phyloP scores from a whole-genome alignment of 1,140 invertebrate species.

The Gonatopus flavifemur region DNA sequence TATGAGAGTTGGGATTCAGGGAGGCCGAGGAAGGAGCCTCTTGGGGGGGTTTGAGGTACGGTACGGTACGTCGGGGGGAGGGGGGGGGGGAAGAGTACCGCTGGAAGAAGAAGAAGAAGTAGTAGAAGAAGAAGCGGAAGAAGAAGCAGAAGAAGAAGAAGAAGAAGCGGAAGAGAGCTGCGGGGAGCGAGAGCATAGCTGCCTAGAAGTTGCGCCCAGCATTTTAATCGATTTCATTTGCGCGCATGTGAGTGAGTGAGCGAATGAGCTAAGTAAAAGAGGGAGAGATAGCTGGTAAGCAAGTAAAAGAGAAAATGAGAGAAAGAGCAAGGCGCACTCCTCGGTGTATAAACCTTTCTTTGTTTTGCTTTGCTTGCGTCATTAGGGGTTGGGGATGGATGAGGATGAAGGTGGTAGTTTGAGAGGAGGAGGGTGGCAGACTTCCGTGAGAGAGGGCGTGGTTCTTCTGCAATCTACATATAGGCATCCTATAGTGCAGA shows the following conservation, averaged over 20 bases:
- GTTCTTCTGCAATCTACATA: constrained; percentile 52
- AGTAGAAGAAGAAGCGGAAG: constrained; percentile 19
- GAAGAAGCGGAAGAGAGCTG: constrained; percentile 22
- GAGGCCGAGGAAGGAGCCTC: constrained; percentile 1
- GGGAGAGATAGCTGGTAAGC: constrained; percentile 13
- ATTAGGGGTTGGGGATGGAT: constrained; percentile 49
- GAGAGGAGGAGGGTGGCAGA: constrained; percentile 10
- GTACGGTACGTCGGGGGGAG: constrained; percentile 15
- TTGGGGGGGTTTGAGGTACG: constrained; percentile 5
- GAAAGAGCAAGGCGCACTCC: constrained; percentile 37
- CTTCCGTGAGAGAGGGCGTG: constrained; percentile 44
- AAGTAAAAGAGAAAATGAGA: constrained; percentile 26
- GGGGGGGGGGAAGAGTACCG: constrained; percentile 29
- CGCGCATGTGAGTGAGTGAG: constrained; percentile 53
- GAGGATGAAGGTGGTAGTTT: constrained; percentile 27
- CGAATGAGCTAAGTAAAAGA: constrained; percentile 13
- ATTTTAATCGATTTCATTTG: constrained; percentile 62
- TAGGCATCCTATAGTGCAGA: constrained; percentile 38
- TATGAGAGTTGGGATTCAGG: constrained; percentile 12
- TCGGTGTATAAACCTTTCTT: constrained; percentile 58
- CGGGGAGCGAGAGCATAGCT: constrained; percentile 24
- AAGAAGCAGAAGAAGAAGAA: constrained; percentile 7
- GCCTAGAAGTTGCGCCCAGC: constrained; percentile 58
- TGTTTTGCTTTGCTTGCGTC: constrained; percentile 59
- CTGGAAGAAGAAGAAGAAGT: constrained; percentile 14